phyloP scores from a whole-genome alignment of 2,888 invertebrate genomes.

The Sinelater perroti region DNA sequence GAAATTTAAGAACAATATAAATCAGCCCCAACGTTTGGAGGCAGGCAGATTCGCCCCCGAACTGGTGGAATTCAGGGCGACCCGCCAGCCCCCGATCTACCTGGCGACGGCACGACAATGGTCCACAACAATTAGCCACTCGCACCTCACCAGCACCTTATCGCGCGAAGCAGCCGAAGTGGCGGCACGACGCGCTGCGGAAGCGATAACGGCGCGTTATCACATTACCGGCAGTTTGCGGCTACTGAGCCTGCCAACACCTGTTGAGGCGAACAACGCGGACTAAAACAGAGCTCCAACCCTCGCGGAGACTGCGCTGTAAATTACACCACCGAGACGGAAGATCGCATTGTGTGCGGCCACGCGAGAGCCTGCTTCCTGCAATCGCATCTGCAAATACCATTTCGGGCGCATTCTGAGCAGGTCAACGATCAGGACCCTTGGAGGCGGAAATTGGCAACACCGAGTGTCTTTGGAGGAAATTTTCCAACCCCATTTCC shows the following conservation, averaged over 20 bases:
- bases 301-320: constrained; percentile 36
- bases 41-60: constrained; percentile 4
- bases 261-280: constrained; percentile 43
- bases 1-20: constrained; percentile 10
- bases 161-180: constrained; percentile 3
- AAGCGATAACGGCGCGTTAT: constrained; percentile 28
- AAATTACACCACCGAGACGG: constrained; percentile 23
- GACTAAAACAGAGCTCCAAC: constrained; percentile 32
- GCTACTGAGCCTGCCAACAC: constrained; percentile 39
- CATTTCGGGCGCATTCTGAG: not conserved
- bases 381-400: constrained; percentile 11
- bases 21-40: constrained; percentile 3
- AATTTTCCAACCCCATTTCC: too few species aligned
- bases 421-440: too few species aligned
- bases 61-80: constrained; percentile 5
- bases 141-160: not conserved
- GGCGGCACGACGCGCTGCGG: constrained; percentile 13
- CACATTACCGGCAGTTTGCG: constrained; percentile 33
- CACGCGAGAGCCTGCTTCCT: constrained; percentile 7
- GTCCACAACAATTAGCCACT: constrained; percentile 11
- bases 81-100: not conserved
- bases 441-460: too few species aligned
- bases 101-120: constrained; percentile 2
- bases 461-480: too few species aligned
- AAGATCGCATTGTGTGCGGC: constrained; percentile 17